A percentile compares a stretch with the other conserved stretches of the same genome.
Conservation (phyloP, 2,888 invertebrate species). For the Drosophila quinaria region DNA sequence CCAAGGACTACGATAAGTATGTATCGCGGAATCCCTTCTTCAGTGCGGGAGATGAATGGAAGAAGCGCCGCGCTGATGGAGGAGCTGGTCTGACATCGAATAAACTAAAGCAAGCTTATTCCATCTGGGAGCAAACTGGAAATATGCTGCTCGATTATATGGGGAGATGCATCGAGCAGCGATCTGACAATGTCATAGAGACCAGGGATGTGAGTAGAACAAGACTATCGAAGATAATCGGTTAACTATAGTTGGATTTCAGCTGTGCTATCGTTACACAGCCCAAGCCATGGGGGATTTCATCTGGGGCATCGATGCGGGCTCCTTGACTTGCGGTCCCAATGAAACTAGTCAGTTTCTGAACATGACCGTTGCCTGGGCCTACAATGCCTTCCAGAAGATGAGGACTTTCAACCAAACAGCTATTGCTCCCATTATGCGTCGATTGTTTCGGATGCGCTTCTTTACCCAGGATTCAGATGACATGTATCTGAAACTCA, state of each 20-base stretch:
- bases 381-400: conserved; percentile 37
- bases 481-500: conserved; percentile 73
- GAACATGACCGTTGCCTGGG: conserved; percentile 47
- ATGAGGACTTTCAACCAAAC: conserved; percentile 53
- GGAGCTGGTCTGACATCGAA: conserved; percentile 86
- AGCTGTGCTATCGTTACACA: conserved; percentile 78
- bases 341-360: conserved; percentile 52
- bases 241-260: background rate
- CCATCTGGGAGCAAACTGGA: conserved; percentile 69
- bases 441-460: conserved; percentile 53
- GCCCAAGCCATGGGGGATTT: conserved; percentile 77
- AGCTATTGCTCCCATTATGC: conserved; percentile 58
- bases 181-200: conserved; percentile 61
- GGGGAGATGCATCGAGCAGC: conserved; percentile 21
- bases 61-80: conserved; percentile 85
- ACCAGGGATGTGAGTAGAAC: conserved; percentile 71
- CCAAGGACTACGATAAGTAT: conserved; percentile 58
- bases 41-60: conserved; percentile 84
- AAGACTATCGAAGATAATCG: background rate
- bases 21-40: conserved; percentile 67
- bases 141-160: conserved; percentile 60
- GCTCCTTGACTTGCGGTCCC: conserved; percentile 53
- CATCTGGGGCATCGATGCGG: conserved; percentile 82
- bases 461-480: conserved; percentile 88
- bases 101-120: conserved; percentile 82